phyloP scores from a whole-genome alignment of 2,797 vertebrate genomes.

The Dipus sagitta region DNA sequence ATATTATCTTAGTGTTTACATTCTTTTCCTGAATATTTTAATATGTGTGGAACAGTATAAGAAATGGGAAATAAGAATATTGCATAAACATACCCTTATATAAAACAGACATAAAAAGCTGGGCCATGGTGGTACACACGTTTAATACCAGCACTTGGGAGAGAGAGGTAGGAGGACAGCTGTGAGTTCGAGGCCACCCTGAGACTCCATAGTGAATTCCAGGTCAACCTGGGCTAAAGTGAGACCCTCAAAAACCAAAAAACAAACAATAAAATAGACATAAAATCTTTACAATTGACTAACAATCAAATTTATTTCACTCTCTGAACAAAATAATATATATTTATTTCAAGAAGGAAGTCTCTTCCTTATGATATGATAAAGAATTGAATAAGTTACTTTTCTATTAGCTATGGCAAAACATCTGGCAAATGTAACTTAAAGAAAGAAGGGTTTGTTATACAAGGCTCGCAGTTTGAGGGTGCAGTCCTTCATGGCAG shows the following conservation, averaged over 20 bases:
- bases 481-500: no score
- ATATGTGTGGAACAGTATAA: neutral
- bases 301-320: neutral
- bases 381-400: conserved; percentile 2
- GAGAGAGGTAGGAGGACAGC: no score
- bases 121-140: no score
- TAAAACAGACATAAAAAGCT: conserved; percentile 28
- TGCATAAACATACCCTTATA: neutral
- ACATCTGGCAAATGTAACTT: no score
- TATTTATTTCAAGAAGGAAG: neutral
- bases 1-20: conserved; percentile 17
- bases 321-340: conserved; percentile 8
- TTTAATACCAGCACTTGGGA: no score
- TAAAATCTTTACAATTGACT: neutral
- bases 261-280: conserved; percentile 9
- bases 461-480: no score
- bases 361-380: neutral
- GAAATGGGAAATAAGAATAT: conserved; percentile 8
- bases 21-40: conserved; percentile 30
- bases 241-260: no score
- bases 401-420: no score
- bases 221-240: no score
- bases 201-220: no score
- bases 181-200: no score
- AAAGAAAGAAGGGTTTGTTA: no score